Conservation (phyloP, 2,797 vertebrate species). For the Coregonus suidteri region DNA sequence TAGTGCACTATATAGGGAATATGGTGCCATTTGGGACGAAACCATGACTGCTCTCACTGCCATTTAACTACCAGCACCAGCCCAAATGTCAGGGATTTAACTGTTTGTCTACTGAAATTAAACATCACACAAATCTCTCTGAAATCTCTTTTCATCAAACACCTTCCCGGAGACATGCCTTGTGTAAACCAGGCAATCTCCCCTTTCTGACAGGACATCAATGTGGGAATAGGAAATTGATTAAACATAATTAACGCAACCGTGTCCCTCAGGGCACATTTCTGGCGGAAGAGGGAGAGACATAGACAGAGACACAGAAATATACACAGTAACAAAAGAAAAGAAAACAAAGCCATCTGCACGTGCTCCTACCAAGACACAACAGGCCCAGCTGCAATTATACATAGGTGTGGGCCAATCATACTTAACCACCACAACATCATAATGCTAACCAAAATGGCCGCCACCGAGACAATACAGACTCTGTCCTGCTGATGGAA, state of each 20-base stretch:
- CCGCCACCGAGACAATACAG: neutral
- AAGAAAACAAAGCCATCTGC: neutral
- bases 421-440: conserved; percentile 21
- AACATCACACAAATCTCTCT: neutral
- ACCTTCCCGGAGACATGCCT: neutral
- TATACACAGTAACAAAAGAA: neutral
- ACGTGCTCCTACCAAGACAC: neutral
- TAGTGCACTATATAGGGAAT: neutral
- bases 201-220: conserved; percentile 2
- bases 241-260: neutral
- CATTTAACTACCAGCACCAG: neutral
- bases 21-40: neutral
- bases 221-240: neutral
- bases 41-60: neutral
- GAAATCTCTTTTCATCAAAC: neutral
- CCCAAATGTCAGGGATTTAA: no score
- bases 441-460: conserved; percentile 20
- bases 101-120: conserved; percentile 2
- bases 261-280: neutral
- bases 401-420: conserved; percentile 27
- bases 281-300: neutral
- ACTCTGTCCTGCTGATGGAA: neutral
- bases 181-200: neutral
- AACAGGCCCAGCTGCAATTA: conserved; percentile 5
- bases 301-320: neutral